phyloP scores from a whole-genome alignment of 2,113 vertebrate genomes.

The Carettochelys insculpta region DNA sequence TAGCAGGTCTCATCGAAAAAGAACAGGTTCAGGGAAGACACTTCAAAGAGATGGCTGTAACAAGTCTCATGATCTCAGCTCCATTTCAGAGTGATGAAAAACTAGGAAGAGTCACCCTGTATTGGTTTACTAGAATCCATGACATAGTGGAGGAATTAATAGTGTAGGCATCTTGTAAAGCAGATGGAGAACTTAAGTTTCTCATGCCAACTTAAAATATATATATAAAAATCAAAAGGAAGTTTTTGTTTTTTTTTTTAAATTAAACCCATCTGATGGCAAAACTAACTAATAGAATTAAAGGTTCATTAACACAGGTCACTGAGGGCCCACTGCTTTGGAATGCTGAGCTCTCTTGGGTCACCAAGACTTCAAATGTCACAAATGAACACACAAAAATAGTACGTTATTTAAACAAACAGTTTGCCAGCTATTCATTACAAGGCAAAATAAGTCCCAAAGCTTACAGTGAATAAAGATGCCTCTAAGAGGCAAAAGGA shows the following conservation, averaged over 20 bases:
- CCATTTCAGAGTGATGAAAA: not conserved
- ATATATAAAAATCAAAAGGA: too few species aligned
- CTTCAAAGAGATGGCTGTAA: too few species aligned
- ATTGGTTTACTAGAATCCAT: not conserved
- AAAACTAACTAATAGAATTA: not conserved
- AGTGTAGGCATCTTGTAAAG: not conserved
- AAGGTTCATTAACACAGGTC: not conserved
- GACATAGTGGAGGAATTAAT: not conserved
- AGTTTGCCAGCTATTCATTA: not conserved
- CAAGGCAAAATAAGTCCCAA: not conserved
- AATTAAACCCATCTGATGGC: not conserved
- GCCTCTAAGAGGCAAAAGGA: not conserved
- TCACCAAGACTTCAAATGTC: not conserved
- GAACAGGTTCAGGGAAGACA: not conserved
- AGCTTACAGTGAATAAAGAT: not conserved
- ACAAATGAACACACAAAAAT: not conserved
- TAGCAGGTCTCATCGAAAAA: not conserved
- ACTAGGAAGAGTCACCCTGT: not conserved
- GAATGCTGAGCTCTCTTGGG: not conserved
- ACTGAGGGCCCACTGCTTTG: not conserved
- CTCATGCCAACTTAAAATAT: not conserved
- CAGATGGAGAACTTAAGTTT: not conserved
- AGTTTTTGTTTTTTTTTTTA: too few species aligned
- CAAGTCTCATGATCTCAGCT: not conserved
- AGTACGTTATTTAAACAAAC: not conserved